A percentile compares a stretch with the other conserved stretches of the same genome.
Evolutionary conservation across 2,113 vertebrate genomes (phyloP).

Genomic region (Collichthys lucidus): DNA sequence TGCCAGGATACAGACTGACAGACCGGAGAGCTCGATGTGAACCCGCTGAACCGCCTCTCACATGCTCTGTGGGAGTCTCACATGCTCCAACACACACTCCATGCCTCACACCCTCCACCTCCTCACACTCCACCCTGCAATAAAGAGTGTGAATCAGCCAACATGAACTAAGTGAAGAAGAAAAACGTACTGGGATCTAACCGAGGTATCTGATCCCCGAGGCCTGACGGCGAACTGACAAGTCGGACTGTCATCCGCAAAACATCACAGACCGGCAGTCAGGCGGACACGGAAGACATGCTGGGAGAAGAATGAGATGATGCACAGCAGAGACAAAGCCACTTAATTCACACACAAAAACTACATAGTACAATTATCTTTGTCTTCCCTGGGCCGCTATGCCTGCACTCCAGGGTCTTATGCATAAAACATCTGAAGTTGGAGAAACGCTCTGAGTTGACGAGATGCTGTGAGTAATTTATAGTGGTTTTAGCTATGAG

Average conservation of each 20-base stretch:
- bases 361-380: conserved; percentile 22
- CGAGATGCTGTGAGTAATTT: conserved; percentile 49
- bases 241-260: conserved; percentile 21
- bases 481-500: conserved; percentile 35
- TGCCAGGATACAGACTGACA: conserved; percentile 49
- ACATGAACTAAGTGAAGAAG: conserved; percentile 32
- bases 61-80: conserved; percentile 26
- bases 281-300: background rate
- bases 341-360: conserved; percentile 16
- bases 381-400: conserved; percentile 1
- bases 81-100: conserved; percentile 24
- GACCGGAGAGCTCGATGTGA: conserved; percentile 24
- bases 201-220: conserved; percentile 42
- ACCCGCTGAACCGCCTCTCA: conserved; percentile 57
- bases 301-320: conserved; percentile 17
- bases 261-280: conserved; percentile 17
- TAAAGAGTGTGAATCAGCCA: conserved; percentile 44
- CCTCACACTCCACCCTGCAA: conserved; percentile 16
- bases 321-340: conserved; percentile 14
- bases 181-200: conserved; percentile 36
- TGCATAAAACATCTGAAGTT: conserved; percentile 70
- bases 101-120: background rate
- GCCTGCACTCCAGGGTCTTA: conserved; percentile 40
- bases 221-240: conserved; percentile 29
- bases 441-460: conserved; percentile 29